Evolutionary conservation across 2,113 vertebrate species (phyloP).

Genomic region (Microtus pennsylvanicus): DNA sequence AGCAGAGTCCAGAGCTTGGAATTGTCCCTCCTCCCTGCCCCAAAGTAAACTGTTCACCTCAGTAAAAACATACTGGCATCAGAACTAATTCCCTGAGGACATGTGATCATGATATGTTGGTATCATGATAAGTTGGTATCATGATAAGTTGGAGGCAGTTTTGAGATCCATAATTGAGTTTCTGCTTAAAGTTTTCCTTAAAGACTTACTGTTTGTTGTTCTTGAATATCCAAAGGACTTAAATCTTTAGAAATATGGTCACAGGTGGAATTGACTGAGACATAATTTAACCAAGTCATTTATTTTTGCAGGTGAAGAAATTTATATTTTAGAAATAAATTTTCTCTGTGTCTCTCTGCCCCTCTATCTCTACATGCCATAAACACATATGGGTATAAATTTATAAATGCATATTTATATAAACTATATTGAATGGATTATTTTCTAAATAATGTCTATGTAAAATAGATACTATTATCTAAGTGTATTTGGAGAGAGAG

Average conservation of each 20-base stretch:
- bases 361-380: not conserved
- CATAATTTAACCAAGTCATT: not conserved
- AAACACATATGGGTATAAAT: not conserved
- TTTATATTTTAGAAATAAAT: not conserved
- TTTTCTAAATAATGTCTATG: not conserved
- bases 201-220: constrained; percentile 18
- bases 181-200: not conserved
- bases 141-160: not conserved
- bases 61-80: not conserved
- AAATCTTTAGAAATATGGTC: constrained; percentile 10
- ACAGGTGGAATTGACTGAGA: constrained; percentile 26
- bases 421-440: not conserved
- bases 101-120: no score
- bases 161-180: not conserved
- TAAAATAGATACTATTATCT: not conserved
- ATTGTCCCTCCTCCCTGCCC: not conserved
- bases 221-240: not conserved
- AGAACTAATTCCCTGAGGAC: not conserved
- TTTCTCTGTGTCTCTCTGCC: not conserved
- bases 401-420: not conserved
- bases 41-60: not conserved
- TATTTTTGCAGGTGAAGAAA: constrained; percentile 15
- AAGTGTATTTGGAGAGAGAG: not conserved
- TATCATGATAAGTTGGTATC: no score
- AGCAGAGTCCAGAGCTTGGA: not conserved